Evolutionary conservation across 2,113 vertebrate genomes (phyloP).

Genomic region (Oncorhynchus gorbuscha): DNA sequence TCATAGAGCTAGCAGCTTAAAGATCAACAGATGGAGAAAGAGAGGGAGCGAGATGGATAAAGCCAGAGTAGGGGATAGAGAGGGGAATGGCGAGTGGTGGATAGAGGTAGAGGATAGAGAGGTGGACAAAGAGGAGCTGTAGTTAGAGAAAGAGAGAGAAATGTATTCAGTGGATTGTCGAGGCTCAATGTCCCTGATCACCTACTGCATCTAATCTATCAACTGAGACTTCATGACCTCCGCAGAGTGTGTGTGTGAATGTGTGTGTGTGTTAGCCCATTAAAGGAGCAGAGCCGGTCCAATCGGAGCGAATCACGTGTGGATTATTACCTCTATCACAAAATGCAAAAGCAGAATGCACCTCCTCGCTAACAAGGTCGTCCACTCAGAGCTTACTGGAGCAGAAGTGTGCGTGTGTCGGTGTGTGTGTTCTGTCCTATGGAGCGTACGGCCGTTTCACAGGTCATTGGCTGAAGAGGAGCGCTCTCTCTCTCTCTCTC

Average conservation of each 20-base stretch:
- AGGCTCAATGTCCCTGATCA: conserved; percentile 36
- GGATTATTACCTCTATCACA: too few relatives aligned
- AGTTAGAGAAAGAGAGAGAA: neutral
- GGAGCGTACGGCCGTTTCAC: neutral
- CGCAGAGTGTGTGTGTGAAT: conserved; percentile 11
- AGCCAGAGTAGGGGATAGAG: neutral
- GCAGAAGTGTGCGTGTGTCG: neutral
- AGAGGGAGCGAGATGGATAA: neutral
- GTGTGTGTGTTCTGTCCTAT: neutral
- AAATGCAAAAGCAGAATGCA: too few relatives aligned
- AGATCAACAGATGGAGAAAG: neutral
- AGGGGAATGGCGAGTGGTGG: neutral
- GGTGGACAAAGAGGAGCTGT: neutral
- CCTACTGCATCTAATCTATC: conserved; percentile 29
- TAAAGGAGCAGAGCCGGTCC: neutral
- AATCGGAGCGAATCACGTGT: too few relatives aligned
- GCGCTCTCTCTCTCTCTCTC: too few relatives aligned
- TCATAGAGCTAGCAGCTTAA: neutral
- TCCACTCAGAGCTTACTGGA: too few relatives aligned
- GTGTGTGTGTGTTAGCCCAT: neutral
- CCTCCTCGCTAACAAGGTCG: too few relatives aligned
- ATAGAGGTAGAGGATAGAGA: neutral
- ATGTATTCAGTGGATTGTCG: conserved; percentile 27
- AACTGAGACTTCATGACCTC: conserved; percentile 12
- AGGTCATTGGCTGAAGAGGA: neutral